These are phyloP conservation scores for Xylophagus ater DNA, from an alignment of 2,888 invertebrate genomes.

Conservation along the genomic window DNA sequence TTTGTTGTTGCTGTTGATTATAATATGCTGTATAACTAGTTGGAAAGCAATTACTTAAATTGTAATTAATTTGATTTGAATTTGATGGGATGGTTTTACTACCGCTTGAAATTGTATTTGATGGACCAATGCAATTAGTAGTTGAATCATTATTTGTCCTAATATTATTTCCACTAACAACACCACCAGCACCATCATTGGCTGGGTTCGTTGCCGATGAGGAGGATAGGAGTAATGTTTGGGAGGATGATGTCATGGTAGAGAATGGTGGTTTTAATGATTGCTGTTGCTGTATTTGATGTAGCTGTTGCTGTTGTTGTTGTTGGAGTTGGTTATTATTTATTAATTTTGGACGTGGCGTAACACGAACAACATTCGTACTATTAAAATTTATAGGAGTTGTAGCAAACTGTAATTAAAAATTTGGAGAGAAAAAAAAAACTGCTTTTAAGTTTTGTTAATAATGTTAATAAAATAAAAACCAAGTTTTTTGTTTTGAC, in stretches of 20 bases:
- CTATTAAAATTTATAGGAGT: slow-evolving; percentile 46
- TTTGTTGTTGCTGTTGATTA: slow-evolving; percentile 29
- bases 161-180: slow-evolving; percentile 1
- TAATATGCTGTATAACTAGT: slow-evolving; percentile 37
- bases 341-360: slow-evolving; percentile 36
- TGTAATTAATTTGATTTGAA: slow-evolving; percentile 29
- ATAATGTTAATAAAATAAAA: neutral
- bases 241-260: slow-evolving; percentile 12
- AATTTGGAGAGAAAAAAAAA: neutral
- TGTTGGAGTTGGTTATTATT: slow-evolving; percentile 20
- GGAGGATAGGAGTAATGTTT: slow-evolving; percentile 15
- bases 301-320: slow-evolving; percentile 15
- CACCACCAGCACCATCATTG: slow-evolving; percentile 27
- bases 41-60: slow-evolving; percentile 35
- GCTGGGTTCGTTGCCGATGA: too few relatives aligned
- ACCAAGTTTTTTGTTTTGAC: too few relatives aligned
- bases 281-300: slow-evolving; percentile 10
- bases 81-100: slow-evolving; percentile 7
- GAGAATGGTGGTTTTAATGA: slow-evolving; percentile 11
- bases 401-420: slow-evolving; percentile 32
- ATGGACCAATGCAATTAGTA: neutral
- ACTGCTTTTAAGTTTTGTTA: neutral
- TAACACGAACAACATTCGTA: slow-evolving; percentile 43
- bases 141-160: slow-evolving; percentile 3
- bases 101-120: slow-evolving; percentile 7